phyloP scores from a whole-genome alignment of 2,113 vertebrate genomes.

The Albula glossodonta region DNA sequence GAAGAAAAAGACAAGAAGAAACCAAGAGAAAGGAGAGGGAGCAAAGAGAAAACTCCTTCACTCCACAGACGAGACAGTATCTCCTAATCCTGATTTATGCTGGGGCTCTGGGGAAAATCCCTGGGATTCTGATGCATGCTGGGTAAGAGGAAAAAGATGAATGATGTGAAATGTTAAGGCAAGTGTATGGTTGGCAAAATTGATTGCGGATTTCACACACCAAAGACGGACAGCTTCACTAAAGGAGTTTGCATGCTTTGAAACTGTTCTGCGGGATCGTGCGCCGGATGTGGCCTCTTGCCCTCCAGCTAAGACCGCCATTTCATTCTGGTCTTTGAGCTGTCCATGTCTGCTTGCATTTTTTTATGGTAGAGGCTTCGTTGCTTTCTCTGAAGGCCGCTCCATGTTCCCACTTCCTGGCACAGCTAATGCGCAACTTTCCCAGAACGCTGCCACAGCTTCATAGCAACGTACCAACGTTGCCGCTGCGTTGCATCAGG shows the following conservation, averaged over 20 bases:
- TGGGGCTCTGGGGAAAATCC: background rate
- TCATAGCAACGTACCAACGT: too few relatives aligned
- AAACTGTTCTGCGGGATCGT: too few relatives aligned
- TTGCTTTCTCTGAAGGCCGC: too few relatives aligned
- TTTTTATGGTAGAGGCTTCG: background rate
- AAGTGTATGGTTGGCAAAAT: background rate
- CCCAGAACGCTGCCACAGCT: too few relatives aligned
- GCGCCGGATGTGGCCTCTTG: background rate
- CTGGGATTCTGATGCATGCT: background rate
- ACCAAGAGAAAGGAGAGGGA: too few relatives aligned
- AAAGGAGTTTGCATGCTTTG: too few relatives aligned
- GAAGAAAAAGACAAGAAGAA: too few relatives aligned
- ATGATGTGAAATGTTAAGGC: background rate
- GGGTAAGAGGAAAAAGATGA: background rate
- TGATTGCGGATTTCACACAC: background rate
- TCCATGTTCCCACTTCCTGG: background rate
- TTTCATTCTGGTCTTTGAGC: too few relatives aligned
- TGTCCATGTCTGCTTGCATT: background rate
- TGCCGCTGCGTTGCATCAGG: too few relatives aligned
- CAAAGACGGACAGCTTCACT: too few relatives aligned
- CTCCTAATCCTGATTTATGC: background rate
- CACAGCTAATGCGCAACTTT: too few relatives aligned
- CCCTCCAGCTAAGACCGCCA: too few relatives aligned
- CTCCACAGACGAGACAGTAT: background rate
- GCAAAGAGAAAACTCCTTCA: background rate